Evolutionary conservation across 2,888 invertebrate genomes (phyloP), one percentile per base, ranked within the genome.

Genomic region (Trichogramma dendrolimi): DNA sequence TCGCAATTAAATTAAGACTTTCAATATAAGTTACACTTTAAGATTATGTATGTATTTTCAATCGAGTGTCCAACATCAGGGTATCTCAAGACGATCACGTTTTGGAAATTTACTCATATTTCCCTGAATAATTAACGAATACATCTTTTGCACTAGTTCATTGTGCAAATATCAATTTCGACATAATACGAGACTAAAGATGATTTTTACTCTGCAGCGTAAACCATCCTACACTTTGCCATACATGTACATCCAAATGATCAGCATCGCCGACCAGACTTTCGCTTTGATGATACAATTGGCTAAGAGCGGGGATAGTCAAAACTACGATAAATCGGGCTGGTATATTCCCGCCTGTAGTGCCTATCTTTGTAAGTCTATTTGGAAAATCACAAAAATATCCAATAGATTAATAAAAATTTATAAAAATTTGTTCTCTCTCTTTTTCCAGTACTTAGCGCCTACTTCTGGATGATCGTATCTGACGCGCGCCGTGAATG

Each of bases 191-290:
- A 40, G n/a, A 27, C 27, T 6, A 14, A 49, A 42, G 11, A 38
- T 11, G 3, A 52, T 50, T 54, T 60, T 58, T 43, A 52, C 43
- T 70, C 72, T 69, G 43, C 70, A 79, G 79, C 75, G 72, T 67
- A 74, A 71, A 60, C 70, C 75, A 42, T 67, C 64, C 57, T 75
- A 72, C 60, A 71, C 73, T 58, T 60, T 74, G 61, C 77, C 78
- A 55, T 79, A 79, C 79, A 71, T 79, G 62, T 76, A 75, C 67
- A 67, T 77, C 64, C 74, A 78, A 69, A 71, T 76, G 69, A 68
- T 75, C 61, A 73, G 71, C 67, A 75, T 79, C 64, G 70, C 75
- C 57, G 77, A 77, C 70, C 78, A 79, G 67, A 68, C 71, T 38
- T 67, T 71, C 38, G 71, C 76, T 55, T 63, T 79, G 60, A 67